These are phyloP conservation scores for Megamerina dolium DNA, from an alignment of 2,888 invertebrate genomes.

Conservation along the genomic window DNA sequence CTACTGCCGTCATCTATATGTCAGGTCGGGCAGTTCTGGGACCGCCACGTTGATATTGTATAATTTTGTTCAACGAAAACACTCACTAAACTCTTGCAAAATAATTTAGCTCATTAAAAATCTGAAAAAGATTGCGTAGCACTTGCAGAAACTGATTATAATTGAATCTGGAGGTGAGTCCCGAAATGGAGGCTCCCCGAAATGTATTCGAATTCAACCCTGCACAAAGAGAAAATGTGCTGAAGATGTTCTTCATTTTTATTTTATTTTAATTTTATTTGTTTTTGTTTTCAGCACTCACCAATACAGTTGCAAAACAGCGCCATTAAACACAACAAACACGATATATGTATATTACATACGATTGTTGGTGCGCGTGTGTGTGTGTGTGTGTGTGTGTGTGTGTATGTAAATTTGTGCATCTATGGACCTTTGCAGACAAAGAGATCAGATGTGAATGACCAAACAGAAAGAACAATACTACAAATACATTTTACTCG, in stretches of 20 bases:
- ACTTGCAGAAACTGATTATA: no score
- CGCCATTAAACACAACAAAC: conserved; percentile 39
- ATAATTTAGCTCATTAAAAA: no score
- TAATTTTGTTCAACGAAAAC: no score
- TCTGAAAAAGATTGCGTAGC: no score
- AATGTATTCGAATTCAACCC: conserved; percentile 6
- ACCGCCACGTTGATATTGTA: no score
- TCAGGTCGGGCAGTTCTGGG: no score
- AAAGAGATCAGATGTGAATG: conserved; percentile 16
- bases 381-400: conserved; percentile 22
- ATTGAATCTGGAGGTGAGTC: no score
- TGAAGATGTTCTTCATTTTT: conserved; percentile 19
- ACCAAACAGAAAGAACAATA: conserved; percentile 21
- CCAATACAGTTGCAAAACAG: conserved; percentile 22
- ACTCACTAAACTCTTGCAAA: no score
- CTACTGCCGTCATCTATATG: no score
- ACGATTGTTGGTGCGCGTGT: conserved; percentile 4
- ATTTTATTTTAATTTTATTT: no score
- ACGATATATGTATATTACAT: conserved; percentile 3
- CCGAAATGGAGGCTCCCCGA: no score
- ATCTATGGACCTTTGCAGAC: conserved; percentile 9
- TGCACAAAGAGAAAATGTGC: conserved; percentile 3
- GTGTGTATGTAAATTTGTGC: conserved; percentile 2
- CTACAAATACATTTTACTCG: no score
- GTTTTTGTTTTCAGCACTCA: conserved; percentile 3